These are phyloP conservation scores for Anneissia japonica DNA, from an alignment of 35 echinoderm and acorn worm species.

Conservation along the genomic window DNA sequence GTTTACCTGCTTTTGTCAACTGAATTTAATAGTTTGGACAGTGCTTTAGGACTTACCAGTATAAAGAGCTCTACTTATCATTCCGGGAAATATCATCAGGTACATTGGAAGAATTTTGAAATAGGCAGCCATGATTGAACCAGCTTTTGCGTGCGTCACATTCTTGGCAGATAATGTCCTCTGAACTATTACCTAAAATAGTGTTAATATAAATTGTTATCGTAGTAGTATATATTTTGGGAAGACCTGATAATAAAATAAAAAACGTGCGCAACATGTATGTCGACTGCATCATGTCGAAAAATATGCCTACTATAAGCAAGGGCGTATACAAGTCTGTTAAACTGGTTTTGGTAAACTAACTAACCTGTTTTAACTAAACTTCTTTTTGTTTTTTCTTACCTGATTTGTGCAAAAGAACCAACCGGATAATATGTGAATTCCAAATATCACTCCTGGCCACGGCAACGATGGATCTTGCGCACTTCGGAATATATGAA, in stretches of 20 bases:
- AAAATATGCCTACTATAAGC: too few relatives aligned
- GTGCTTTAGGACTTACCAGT: constrained; percentile 36
- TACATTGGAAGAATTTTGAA: constrained; percentile 81
- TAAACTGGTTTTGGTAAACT: too few relatives aligned
- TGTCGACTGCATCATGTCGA: too few relatives aligned
- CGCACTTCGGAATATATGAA: constrained; percentile 76
- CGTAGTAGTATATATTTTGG: too few relatives aligned
- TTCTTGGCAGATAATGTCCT: constrained; percentile 78
- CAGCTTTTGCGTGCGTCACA: constrained; percentile 78
- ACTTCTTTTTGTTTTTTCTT: too few relatives aligned
- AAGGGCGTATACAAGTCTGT: too few relatives aligned
- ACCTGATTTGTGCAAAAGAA: constrained; percentile 98
- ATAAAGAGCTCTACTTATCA: constrained; percentile 78
- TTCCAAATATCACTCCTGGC: constrained; percentile 90
- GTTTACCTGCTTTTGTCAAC: too few relatives aligned
- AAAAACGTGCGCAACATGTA: too few relatives aligned
- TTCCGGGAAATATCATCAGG: constrained; percentile 79
- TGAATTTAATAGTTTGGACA: too few relatives aligned
- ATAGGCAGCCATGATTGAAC: constrained; percentile 59
- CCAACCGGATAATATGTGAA: constrained; percentile 73
- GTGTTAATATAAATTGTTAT: too few relatives aligned
- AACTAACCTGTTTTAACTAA: too few relatives aligned
- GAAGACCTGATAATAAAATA: too few relatives aligned
- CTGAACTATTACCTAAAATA: constrained; percentile 93
- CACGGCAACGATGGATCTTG: constrained; percentile 62